Percentiles rank a stretch among this genome's conserved stretches.
Conservation (phyloP, 2,797 vertebrate species). For the Bothrops alternatus region DNA sequence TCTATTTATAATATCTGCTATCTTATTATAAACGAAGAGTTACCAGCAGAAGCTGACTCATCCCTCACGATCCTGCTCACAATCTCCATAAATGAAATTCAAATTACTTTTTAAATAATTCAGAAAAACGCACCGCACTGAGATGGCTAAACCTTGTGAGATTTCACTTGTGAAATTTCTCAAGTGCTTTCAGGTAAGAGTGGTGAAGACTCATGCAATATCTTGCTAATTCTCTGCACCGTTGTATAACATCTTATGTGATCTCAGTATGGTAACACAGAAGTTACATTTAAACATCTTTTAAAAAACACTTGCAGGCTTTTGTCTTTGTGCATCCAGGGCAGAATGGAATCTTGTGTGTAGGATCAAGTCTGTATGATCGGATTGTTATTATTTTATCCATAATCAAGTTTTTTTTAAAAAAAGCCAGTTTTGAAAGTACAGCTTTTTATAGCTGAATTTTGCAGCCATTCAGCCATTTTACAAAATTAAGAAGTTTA, state of each 20-base stretch:
- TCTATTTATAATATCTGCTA: background rate
- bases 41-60: background rate
- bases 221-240: background rate
- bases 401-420: background rate
- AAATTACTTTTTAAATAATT: background rate
- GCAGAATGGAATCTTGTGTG: background rate
- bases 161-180: background rate
- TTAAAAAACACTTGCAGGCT: background rate
- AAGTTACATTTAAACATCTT: background rate
- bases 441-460: slow-evolving; percentile 24
- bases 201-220: background rate
- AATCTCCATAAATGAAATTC: background rate
- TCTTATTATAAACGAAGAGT: background rate
- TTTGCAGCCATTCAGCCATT: slow-evolving; percentile 30
- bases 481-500: slow-evolving; percentile 5
- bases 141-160: background rate
- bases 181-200: background rate
- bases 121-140: background rate
- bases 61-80: background rate
- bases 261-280: background rate
- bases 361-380: background rate
- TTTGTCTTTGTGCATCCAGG: background rate
- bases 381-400: background rate
- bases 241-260: background rate
- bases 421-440: slow-evolving; percentile 7